A percentile compares a stretch with the other conserved stretches of the same genome.
These are phyloP conservation scores for Neodiprion lecontei DNA, from an alignment of 1,140 invertebrate species.

Conservation along the genomic window DNA sequence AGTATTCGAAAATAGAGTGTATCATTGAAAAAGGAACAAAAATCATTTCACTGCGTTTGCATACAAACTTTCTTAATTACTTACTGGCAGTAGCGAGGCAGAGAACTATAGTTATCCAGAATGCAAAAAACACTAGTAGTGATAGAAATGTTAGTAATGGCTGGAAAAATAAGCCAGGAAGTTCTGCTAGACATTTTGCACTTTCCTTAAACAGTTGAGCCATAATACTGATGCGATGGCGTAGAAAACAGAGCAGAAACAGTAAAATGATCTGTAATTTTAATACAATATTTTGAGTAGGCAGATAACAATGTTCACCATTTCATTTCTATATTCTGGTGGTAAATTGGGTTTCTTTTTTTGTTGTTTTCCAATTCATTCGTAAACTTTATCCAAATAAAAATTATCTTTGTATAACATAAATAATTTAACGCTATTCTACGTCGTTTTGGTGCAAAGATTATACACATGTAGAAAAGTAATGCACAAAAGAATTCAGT, in stretches of 20 bases:
- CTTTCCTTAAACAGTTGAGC: conserved; percentile 87
- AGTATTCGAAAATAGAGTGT: conserved; percentile 20
- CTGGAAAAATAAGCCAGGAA: conserved; percentile 87
- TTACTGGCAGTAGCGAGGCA: conserved; percentile 76
- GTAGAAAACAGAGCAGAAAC: conserved; percentile 79
- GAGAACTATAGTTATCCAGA: conserved; percentile 84
- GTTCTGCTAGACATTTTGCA: conserved; percentile 80
- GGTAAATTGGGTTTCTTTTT: no score
- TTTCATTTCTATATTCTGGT: neutral
- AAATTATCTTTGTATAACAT: conserved; percentile 25
- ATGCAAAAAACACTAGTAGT: conserved; percentile 79
- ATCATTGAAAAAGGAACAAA: conserved; percentile 19
- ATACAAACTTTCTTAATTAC: conserved; percentile 38
- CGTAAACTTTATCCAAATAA: neutral
- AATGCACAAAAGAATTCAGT: no score
- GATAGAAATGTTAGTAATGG: conserved; percentile 86
- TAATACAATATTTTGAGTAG: conserved; percentile 21
- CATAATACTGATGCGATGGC: conserved; percentile 81
- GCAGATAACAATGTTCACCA: neutral
- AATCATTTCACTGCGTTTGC: neutral
- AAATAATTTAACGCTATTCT: conserved; percentile 14
- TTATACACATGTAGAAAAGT: neutral
- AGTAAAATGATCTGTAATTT: conserved; percentile 78
- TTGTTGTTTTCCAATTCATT: no score
- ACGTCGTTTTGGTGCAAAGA: no score